Conservation (phyloP, 2,113 vertebrate species). For the Solenodon paradoxus region DNA sequence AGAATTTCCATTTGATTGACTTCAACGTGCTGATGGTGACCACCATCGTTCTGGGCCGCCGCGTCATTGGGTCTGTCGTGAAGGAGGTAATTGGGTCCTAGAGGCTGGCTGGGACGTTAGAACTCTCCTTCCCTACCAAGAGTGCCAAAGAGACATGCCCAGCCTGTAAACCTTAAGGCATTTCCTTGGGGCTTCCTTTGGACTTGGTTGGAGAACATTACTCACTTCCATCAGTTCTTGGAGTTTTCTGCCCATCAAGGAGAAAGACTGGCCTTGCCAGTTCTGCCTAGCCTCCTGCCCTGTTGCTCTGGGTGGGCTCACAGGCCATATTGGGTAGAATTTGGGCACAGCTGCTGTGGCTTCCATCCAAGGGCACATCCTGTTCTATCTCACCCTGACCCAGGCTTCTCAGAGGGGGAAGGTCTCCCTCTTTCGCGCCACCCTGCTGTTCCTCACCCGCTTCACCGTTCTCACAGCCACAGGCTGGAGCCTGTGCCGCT, state of each 20-base stretch:
- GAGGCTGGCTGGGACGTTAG: slow-evolving; percentile 21
- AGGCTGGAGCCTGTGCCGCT: slow-evolving; percentile 96
- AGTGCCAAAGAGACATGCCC: background rate
- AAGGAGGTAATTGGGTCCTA: slow-evolving; percentile 90
- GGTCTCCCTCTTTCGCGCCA: slow-evolving; percentile 93
- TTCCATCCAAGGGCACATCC: slow-evolving; percentile 49
- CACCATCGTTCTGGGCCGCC: slow-evolving; percentile 93
- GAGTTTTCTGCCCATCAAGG: background rate
- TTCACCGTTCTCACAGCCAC: slow-evolving; percentile 96
- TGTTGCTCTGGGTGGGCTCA: slow-evolving; percentile 35
- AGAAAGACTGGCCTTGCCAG: background rate
- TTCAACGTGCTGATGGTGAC: slow-evolving; percentile 98
- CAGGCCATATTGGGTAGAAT: slow-evolving; percentile 29
- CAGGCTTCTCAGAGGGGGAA: slow-evolving; percentile 97
- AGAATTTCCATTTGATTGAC: slow-evolving; percentile 99
- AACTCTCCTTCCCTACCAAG: background rate
- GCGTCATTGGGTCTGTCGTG: slow-evolving; percentile 94
- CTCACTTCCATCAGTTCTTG: background rate
- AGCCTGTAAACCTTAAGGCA: background rate
- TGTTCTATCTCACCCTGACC: slow-evolving; percentile 57
- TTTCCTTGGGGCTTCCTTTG: slow-evolving; percentile 12
- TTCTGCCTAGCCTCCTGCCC: slow-evolving; percentile 7
- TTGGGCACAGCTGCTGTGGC: background rate
- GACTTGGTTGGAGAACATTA: background rate
- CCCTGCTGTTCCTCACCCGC: slow-evolving; percentile 93